These are phyloP conservation scores for Alcedo atthis DNA, from an alignment of 2,797 vertebrate species.

Conservation along the genomic window DNA sequence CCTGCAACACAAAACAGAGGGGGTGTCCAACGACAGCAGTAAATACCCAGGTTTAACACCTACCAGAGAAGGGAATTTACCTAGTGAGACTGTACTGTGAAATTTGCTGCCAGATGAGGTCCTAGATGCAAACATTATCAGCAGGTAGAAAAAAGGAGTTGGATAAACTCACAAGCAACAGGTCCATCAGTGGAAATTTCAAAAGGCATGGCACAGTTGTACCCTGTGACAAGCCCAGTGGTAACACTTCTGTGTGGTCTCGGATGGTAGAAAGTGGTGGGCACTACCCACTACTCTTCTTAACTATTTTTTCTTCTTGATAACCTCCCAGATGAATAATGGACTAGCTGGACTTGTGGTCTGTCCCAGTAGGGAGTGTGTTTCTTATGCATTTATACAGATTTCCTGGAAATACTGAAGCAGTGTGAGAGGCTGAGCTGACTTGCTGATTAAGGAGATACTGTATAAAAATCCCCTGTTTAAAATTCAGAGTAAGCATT, in stretches of 20 bases:
- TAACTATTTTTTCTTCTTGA: neutral
- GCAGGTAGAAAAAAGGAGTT: neutral
- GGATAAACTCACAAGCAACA: neutral
- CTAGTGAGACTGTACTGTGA: neutral
- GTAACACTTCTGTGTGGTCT: neutral
- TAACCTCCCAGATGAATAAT: neutral
- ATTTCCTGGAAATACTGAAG: neutral
- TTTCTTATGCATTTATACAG: neutral
- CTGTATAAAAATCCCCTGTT: neutral
- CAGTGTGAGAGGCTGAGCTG: neutral
- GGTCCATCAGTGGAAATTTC: neutral
- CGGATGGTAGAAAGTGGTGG: neutral
- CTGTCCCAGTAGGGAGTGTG: neutral
- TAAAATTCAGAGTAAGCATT: neutral
- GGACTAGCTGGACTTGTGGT: neutral
- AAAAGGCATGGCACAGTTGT: neutral
- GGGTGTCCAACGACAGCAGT: neutral
- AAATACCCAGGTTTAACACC: neutral
- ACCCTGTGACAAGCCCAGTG: neutral
- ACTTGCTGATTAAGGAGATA: neutral
- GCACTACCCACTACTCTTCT: neutral
- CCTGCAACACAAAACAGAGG: neutral
- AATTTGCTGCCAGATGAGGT: neutral
- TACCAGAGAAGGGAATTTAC: neutral
- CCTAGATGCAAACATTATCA: neutral